phyloP scores from a whole-genome alignment of 2,888 invertebrate species.

The Calephelis perditalis region DNA sequence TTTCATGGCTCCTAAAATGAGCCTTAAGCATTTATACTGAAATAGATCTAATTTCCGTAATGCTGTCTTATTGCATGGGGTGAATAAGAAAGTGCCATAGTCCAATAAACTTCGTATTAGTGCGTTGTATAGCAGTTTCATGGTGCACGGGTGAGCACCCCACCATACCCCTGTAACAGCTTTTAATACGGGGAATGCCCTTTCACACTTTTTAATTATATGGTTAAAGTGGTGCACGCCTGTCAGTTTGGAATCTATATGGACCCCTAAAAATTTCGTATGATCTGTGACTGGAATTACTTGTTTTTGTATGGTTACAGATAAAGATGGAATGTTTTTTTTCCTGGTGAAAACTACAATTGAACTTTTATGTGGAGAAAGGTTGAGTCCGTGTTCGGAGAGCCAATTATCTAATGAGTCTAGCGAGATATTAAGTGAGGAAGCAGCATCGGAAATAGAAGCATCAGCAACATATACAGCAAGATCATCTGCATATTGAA shows the following conservation, averaged over 20 bases:
- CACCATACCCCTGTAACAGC: not conserved
- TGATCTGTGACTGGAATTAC: not conserved
- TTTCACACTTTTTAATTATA: not conserved
- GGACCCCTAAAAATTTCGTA: not conserved
- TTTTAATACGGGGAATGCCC: not conserved
- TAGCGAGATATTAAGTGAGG: not conserved
- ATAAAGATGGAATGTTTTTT: not conserved
- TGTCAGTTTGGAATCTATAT: not conserved
- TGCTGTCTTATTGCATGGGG: not conserved
- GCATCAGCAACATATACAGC: not conserved
- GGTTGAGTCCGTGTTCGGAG: not conserved
- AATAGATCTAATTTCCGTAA: not conserved
- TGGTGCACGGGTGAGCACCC: not conserved
- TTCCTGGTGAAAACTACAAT: not conserved
- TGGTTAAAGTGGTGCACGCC: not conserved
- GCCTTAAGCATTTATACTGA: not conserved
- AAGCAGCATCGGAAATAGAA: not conserved
- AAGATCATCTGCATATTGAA: not conserved
- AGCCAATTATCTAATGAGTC: not conserved
- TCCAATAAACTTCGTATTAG: not conserved
- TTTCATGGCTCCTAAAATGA: not conserved
- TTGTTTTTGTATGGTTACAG: too few relatives aligned
- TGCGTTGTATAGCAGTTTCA: not conserved
- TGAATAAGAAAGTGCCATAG: not conserved
- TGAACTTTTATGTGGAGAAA: not conserved